Percentiles rank a stretch among this genome's conserved stretches.
phyloP scores from a whole-genome alignment of 2,113 vertebrate species.

The Siniperca chuatsi region DNA sequence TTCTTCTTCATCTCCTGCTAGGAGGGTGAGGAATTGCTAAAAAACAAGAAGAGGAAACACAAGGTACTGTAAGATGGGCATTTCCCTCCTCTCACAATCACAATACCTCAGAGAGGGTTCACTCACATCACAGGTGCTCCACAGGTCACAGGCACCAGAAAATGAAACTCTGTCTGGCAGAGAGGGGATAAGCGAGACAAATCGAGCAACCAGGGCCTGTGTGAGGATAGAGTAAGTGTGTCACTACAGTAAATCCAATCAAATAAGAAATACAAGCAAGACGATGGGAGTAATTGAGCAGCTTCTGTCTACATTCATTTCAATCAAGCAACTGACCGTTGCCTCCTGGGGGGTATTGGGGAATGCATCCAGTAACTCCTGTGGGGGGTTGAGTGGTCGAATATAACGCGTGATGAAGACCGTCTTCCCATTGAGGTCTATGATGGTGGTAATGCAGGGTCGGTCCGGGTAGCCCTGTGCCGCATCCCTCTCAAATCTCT shows the following conservation, averaged over 20 bases:
- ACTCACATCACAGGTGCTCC: slow-evolving; percentile 96
- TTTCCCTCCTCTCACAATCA: neutral
- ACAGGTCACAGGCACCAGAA: slow-evolving; percentile 91
- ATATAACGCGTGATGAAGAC: slow-evolving; percentile 94
- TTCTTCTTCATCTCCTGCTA: slow-evolving; percentile 96
- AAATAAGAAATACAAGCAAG: neutral
- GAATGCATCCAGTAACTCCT: slow-evolving; percentile 87
- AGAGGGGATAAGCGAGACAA: slow-evolving; percentile 94
- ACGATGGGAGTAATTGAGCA: no score
- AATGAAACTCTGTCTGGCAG: slow-evolving; percentile 93
- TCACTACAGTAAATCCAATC: neutral
- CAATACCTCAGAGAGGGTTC: neutral
- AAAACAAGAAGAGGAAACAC: slow-evolving; percentile 20
- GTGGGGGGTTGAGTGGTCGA: slow-evolving; percentile 90
- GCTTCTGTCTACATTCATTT: neutral
- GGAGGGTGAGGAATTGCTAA: slow-evolving; percentile 96
- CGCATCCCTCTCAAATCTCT: slow-evolving; percentile 89
- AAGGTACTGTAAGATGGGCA: neutral
- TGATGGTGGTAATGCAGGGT: slow-evolving; percentile 90
- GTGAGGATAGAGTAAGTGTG: neutral
- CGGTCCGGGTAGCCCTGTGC: slow-evolving; percentile 85
- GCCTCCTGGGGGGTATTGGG: slow-evolving; percentile 84
- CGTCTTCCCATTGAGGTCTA: slow-evolving; percentile 91
- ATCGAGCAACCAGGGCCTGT: slow-evolving; percentile 91
- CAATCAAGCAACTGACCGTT: slow-evolving; percentile 81